Conservation (phyloP, 2,797 vertebrate species). For the Melanogrammus aeglefinus region DNA sequence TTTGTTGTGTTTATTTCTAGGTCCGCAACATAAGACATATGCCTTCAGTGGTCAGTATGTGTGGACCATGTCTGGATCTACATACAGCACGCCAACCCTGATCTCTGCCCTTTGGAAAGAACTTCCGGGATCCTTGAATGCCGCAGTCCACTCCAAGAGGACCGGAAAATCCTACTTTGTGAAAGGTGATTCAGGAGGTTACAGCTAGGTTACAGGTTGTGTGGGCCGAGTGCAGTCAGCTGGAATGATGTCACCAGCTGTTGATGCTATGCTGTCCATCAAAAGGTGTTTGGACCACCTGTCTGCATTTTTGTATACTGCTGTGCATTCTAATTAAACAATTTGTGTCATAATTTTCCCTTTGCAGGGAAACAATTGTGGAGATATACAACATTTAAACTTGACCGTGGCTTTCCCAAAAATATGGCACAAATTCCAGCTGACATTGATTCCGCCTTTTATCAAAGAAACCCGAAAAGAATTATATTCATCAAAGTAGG, state of each 20-base stretch:
- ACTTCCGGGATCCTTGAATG: slow-evolving; percentile 75
- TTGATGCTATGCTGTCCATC: not conserved
- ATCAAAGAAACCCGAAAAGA: slow-evolving; percentile 71
- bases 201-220: not conserved
- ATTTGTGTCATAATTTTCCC: slow-evolving; percentile 2
- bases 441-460: slow-evolving; percentile 78
- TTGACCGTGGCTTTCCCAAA: slow-evolving; percentile 78
- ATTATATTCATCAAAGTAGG: slow-evolving; percentile 81
- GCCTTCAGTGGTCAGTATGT: slow-evolving; percentile 79
- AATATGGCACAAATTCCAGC: slow-evolving; percentile 67
- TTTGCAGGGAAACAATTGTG: slow-evolving; percentile 75
- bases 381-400: slow-evolving; percentile 76
- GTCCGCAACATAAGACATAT: slow-evolving; percentile 74
- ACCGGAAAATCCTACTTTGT: slow-evolving; percentile 81
- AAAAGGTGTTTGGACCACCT: not conserved
- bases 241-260: not conserved
- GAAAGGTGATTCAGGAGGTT: slow-evolving; percentile 71
- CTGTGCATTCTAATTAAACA: not conserved
- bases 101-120: slow-evolving; percentile 78
- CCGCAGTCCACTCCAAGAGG: slow-evolving; percentile 80
- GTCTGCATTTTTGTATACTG: not conserved
- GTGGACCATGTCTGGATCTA: slow-evolving; percentile 77
- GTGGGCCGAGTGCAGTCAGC: not conserved
- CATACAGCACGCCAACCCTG: slow-evolving; percentile 61
- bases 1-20: slow-evolving; percentile 48